Evolutionary conservation across 2,888 invertebrate species (phyloP), one percentile per base, ranked within the genome.

Genomic region (Bellardia bayeri): DNA sequence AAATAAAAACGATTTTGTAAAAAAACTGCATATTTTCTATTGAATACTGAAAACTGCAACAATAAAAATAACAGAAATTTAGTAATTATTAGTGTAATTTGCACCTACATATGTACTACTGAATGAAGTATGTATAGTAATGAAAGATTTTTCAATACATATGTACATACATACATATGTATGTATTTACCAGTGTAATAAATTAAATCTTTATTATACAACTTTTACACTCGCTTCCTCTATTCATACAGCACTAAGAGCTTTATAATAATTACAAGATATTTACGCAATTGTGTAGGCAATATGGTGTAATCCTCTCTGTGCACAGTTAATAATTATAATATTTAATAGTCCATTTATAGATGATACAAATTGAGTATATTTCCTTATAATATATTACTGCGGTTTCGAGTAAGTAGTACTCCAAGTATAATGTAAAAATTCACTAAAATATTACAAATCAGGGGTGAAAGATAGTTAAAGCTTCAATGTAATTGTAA

Each of bases 221-320:
- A 11, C 13, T 45, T 45, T 45, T 45, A 11, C 11, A 45, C 45
- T 45, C 13, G 13, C 13, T 13, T 45, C 45, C 45, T 13, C 13
- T 45, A 61, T 61, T 33, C 4, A 6, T 6, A 37, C 33, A 30
- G 30, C 56, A 14, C 66, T 30, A 72, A 66, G 56, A 56, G 9
- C 54, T 30, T 9, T 11, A 23, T 37, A 64, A 40, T 83, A 80
- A 80, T 75, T 83, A 75, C 51, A 51, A 75, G 69, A 66, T 33
- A 45, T 72, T 30, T 58, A 37, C 37, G 6, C 37, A 37, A 72
- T 86, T 83, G 71, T 80, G 80, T 69, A 63, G 64, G 71, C 80
- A 83, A 80, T 76, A 80, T 71, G 75, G 56, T 66, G 71, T 80
- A 80, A 86, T 86, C 64, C 66, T 75, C 42, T 23, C 23, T 33